Base-by-base conservation (phyloP, 1,140 invertebrate genomes). In the Arctopsyche grandis region DNA sequence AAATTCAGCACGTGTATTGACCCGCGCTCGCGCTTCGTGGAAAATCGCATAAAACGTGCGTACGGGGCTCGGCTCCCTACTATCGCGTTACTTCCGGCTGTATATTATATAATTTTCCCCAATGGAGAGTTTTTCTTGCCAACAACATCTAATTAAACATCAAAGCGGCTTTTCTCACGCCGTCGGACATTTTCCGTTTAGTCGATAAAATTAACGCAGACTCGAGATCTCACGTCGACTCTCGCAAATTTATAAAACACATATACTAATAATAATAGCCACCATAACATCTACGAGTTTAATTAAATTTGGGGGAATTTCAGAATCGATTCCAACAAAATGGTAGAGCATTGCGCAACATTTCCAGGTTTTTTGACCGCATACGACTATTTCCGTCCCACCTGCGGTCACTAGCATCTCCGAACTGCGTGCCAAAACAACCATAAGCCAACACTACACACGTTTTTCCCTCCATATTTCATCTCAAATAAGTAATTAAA, bases 341-440 rank as follows among this genome's bases (percentile, higher is more conserved):
- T 56, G 19, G 52, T 21, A 7, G 19, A n/a, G n/a, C n/a, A n/a
- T 70, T 70, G 69, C 14, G 69, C 26, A 70, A 70, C 5, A 70
- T 1, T 26, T 66, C n/a, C 70, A 74, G 56, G 74, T 76, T 52
- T 29, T 74, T 48, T 46, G 71, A 74, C 44, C 44, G 71, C 22
- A 46, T 52, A 29, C 10, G 43, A 22, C 58, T 76, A 76, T 76
- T 76, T 76, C 10, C 56, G 58, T 76, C 52, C 24, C 56, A 76
- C 74, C 74, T 76, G 74, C 74, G 74, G 74, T 76, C 74, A 76
- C 52, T 58, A 76, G 56, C 74, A 26, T 63, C 48, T 22, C 29
- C 71, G 46, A 5, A 29, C 3, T 43, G 44, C 16, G 7, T 56
- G 71, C 71, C 74, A 76, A 52, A 10, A 22, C n/a, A 24, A 12